Percentiles rank a stretch among this genome's conserved stretches.
These are phyloP conservation scores for Masticophis lateralis DNA, from an alignment of 2,797 vertebrate species.

Conservation along the genomic window DNA sequence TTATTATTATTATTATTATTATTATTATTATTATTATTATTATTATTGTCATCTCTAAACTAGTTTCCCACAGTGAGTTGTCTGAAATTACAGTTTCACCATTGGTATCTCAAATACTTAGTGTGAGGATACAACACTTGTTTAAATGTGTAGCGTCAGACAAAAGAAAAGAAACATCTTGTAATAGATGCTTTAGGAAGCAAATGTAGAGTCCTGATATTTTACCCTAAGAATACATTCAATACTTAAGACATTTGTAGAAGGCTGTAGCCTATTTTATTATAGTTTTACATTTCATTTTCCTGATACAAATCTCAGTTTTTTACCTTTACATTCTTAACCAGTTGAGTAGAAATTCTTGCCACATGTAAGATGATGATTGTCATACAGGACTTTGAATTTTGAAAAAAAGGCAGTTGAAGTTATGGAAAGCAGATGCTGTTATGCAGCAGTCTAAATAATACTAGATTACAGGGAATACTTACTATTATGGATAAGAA, in stretches of 20 bases:
- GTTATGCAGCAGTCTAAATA: not conserved
- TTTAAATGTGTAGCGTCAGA: not conserved
- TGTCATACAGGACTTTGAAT: not conserved
- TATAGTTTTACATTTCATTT: not conserved
- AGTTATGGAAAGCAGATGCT: not conserved
- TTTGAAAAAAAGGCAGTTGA: not conserved
- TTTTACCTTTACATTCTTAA: not conserved
- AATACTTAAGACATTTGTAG: not conserved
- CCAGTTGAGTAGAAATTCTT: not conserved
- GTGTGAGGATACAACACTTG: not conserved
- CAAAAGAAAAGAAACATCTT: not conserved
- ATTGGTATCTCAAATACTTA: not conserved
- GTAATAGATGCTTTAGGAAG: not conserved
- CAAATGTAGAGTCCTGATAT: not conserved
- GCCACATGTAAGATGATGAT: not conserved
- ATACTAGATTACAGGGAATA: not conserved
- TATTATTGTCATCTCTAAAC: not conserved
- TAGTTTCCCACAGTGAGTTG: not conserved
- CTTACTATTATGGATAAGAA: not conserved
- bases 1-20: no score
- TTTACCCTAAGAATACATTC: not conserved
- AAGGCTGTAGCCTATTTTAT: not conserved
- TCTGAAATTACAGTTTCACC: not conserved
- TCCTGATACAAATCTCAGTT: not conserved
- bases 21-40: no score